Conservation (phyloP, 2,797 vertebrate species). For the Mormyrus hasselquistii region DNA sequence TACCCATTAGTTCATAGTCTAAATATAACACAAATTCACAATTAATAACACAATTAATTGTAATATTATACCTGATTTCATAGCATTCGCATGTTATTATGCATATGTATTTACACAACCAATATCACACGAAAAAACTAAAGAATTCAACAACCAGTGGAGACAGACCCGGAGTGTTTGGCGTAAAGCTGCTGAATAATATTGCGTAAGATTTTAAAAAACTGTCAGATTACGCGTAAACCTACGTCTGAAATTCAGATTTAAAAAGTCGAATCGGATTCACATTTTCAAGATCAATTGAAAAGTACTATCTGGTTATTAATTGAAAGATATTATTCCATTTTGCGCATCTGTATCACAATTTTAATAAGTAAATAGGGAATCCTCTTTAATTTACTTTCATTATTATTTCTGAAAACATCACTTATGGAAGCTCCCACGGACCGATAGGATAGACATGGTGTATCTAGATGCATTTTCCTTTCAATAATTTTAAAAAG, state of each 20-base stretch:
- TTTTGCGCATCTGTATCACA: slow-evolving; percentile 14
- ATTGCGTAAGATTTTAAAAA: not conserved
- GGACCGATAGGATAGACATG: not conserved
- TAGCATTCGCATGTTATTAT: not conserved
- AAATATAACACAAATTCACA: not conserved
- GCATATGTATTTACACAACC: not conserved
- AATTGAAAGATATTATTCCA: not conserved
- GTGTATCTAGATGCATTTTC: not conserved
- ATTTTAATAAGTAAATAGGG: not conserved
- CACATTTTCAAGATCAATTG: not conserved
- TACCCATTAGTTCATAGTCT: not conserved
- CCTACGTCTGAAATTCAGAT: not conserved
- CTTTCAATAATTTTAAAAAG: not conserved
- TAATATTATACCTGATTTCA: not conserved
- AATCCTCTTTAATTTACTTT: not conserved
- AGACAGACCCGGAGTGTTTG: not conserved
- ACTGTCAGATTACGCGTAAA: not conserved
- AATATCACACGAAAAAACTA: not conserved
- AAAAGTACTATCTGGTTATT: not conserved
- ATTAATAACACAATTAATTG: not conserved
- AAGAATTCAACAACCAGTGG: not conserved
- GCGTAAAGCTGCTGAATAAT: not conserved
- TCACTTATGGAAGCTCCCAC: slow-evolving; percentile 22
- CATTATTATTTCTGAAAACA: slow-evolving; percentile 15
- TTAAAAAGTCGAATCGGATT: not conserved